Base-by-base conservation (phyloP, 2,888 invertebrate species). In the Phragmatobia fuliginosa region DNA sequence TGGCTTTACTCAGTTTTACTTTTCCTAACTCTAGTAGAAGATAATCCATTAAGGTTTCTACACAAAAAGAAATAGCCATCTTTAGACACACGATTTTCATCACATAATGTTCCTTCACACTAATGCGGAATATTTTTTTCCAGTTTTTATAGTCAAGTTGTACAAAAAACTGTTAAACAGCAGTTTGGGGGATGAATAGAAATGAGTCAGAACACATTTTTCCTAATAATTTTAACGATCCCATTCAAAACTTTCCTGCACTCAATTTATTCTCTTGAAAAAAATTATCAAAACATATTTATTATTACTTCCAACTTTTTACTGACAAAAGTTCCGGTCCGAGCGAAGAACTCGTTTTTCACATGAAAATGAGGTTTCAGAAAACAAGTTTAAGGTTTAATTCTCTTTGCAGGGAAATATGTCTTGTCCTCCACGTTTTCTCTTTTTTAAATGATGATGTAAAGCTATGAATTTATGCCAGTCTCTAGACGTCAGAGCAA, bases 391-490 rank as follows among this genome's bases (percentile, higher is more conserved):
- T 1, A 82, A 70, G 72, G 70, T 36, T 33, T 41, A 61, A 65
- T 74, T 75, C 76, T 38, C 65, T 69, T 72, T 76, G 73, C 69
- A 8, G n/a, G 18, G 32, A 68, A 58, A 41, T 59, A 59, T 70
- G 69, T 68, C 72, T 70, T 75, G 79, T 73, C 56, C 74, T 67
- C 70, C 75, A 77, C 81, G 83, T 86, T 88, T 89, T 87, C 78
- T 83, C 73, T 80, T 83, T 90, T 89, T 90, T 88, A 90, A 91
- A 91, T 87, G 88, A 88, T 89, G 88, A 91, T 90, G 87, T 91
- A 90, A 90, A 90, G 90, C 90, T 90, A 88, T 90, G 89, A 91
- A 90, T 91, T 90, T 89, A 89, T 88, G 86, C 83, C 78, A 81
- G 87, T 85, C 89, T 83, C 86, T 80, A 81, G 87, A 87, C 85